A percentile compares a stretch with the other conserved stretches of the same genome.
phyloP scores from a whole-genome alignment of 2,113 vertebrate genomes.

The Cranoglanis bouderius region DNA sequence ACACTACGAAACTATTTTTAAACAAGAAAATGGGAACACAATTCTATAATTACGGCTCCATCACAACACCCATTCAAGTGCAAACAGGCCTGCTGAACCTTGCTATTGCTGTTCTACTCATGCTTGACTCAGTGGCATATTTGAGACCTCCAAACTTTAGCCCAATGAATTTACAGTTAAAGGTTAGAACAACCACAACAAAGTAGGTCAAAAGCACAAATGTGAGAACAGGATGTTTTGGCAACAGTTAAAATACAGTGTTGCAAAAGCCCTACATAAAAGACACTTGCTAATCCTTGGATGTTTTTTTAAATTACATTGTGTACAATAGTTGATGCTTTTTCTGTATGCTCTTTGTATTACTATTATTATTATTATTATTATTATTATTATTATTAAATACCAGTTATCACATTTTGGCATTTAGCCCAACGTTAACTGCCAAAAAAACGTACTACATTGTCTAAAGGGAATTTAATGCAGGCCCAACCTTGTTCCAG shows the following conservation, averaged over 20 bases:
- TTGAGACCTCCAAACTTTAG: background rate
- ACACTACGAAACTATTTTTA: background rate
- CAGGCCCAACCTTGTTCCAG: slow-evolving; percentile 6
- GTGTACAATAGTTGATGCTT: background rate
- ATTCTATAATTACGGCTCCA: background rate
- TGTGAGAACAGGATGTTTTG: slow-evolving; percentile 25
- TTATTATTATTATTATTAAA: background rate
- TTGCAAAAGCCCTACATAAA: too few species aligned
- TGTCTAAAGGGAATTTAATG: background rate
- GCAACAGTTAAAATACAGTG: background rate
- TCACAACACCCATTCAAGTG: background rate
- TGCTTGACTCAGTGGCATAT: background rate
- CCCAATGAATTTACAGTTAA: background rate
- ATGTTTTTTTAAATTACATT: background rate
- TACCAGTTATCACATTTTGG: background rate
- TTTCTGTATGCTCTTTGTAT: background rate
- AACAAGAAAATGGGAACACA: background rate
- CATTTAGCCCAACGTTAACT: background rate
- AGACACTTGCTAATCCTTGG: background rate
- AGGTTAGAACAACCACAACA: background rate
- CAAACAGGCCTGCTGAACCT: background rate
- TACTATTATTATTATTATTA: background rate
- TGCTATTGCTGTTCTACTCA: background rate
- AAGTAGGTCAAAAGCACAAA: slow-evolving; percentile 18
- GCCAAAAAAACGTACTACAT: background rate